Evolutionary conservation across 2,113 vertebrate species (phyloP), one percentile per base, ranked within the genome.

Genomic region (Pangasianodon hypophthalmus): DNA sequence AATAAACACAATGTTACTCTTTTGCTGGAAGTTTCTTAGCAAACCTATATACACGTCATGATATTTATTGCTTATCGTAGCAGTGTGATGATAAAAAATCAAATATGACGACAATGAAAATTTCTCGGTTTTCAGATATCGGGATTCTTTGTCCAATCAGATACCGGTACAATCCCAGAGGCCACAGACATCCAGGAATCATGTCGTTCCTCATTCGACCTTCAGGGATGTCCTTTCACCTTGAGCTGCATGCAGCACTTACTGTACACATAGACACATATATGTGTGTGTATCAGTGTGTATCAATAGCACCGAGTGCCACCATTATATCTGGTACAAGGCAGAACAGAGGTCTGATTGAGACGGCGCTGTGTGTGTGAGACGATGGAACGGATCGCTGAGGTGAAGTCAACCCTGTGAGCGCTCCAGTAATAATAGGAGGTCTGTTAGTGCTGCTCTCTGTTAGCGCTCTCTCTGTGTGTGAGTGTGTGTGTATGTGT

Each of bases 401-500:
- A 90, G 84, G 84, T 86, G 84, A 89, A 89, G 88, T 89, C 88
- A 69, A 89, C 73, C 48, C 88, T 80, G 50, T 54, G 75, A 82
- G 60, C 64, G 60, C 87, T 86, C 77, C 75, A 91, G 87, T 73
- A 73, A 88, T 88, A 88, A 91, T 91, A 88, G 85, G 54, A 73
- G 83, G 87, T 85, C 75, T 91, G 84, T 91, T 91, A 77, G 84
- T 16, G 41, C 60, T 52, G 75, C 87, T 91, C 48, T 73, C 80
- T 52, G 80, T 84, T 50, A 56, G 85, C 10, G 37, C 37, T 54
- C 3, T 46, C n/a, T 69, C n/a, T 60, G 58, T 81, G 48, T 88
- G 16, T 88, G 48, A 73, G 48, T 73, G 52, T 88, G 86, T 87
- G 71, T 80, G 44, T 62, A 46, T 54, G 52, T 56, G 37, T 77